Evolutionary conservation across 2,888 invertebrate species (phyloP).

Genomic region (Pheosia tremula): DNA sequence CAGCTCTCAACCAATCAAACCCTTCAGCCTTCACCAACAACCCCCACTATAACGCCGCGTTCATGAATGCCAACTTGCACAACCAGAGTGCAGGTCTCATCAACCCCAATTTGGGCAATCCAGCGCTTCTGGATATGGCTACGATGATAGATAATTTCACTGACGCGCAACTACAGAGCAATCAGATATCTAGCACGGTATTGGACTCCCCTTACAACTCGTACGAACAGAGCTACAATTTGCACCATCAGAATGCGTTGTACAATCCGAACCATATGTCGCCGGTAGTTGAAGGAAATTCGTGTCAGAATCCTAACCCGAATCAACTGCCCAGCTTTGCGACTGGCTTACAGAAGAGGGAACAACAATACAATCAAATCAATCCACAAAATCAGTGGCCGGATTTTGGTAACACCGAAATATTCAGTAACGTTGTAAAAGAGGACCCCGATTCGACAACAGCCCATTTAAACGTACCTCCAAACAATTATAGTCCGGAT

Average conservation of each 20-base stretch:
- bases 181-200: constrained; percentile 94
- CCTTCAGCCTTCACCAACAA: constrained; percentile 69
- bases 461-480: constrained; percentile 76
- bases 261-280: constrained; percentile 84
- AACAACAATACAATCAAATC: constrained; percentile 60
- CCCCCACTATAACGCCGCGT: constrained; percentile 73
- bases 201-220: constrained; percentile 88
- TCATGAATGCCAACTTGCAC: constrained; percentile 77
- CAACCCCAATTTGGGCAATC: constrained; percentile 77
- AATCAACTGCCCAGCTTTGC: constrained; percentile 77
- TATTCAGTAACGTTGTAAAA: constrained; percentile 84
- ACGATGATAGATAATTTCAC: constrained; percentile 91
- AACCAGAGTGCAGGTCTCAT: constrained; percentile 73
- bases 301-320: constrained; percentile 67
- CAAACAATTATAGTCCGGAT: constrained; percentile 81
- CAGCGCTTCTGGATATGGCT: constrained; percentile 89
- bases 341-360: constrained; percentile 72
- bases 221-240: constrained; percentile 86
- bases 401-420: constrained; percentile 72
- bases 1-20: constrained; percentile 69
- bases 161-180: constrained; percentile 92
- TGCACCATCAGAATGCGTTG: constrained; percentile 86
- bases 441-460: constrained; percentile 92
- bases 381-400: constrained; percentile 72
- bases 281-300: constrained; percentile 75